These are phyloP conservation scores for Notothenia rossii DNA, from an alignment of 2,113 vertebrate genomes.

Conservation along the genomic window DNA sequence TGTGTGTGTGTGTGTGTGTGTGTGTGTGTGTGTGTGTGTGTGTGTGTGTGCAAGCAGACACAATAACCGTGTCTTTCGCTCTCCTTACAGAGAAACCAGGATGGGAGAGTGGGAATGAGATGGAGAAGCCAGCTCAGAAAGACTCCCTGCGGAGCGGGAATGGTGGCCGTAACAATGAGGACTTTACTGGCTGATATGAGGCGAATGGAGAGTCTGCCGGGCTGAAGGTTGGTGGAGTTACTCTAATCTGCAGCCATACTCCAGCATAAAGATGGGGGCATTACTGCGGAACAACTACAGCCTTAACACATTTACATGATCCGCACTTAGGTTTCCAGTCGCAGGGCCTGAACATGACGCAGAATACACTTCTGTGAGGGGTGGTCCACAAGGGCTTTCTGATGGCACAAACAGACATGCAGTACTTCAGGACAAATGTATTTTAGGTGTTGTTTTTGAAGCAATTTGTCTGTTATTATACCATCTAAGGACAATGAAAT, in stretches of 20 bases:
- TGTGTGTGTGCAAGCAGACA: slow-evolving; percentile 29
- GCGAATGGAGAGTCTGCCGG: slow-evolving; percentile 81
- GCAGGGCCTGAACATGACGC: slow-evolving; percentile 86
- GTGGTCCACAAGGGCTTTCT: slow-evolving; percentile 67
- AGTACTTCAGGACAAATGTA: not conserved
- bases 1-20: slow-evolving; percentile 30
- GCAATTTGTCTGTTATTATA: not conserved
- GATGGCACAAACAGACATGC: slow-evolving; percentile 23
- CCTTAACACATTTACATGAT: slow-evolving; percentile 90
- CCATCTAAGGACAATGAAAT: slow-evolving; percentile 1
- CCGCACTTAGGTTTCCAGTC: slow-evolving; percentile 87
- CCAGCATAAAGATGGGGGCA: slow-evolving; percentile 93
- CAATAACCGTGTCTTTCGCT: slow-evolving; percentile 67
- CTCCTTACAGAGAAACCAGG: slow-evolving; percentile 44
- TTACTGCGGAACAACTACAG: slow-evolving; percentile 88
- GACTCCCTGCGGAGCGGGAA: slow-evolving; percentile 72
- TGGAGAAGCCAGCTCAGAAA: slow-evolving; percentile 71
- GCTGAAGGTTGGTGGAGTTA: slow-evolving; percentile 79
- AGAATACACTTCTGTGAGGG: slow-evolving; percentile 86
- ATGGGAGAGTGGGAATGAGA: slow-evolving; percentile 64
- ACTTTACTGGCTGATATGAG: slow-evolving; percentile 79
- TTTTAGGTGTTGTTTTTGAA: slow-evolving; percentile 39
- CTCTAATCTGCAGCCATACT: slow-evolving; percentile 91
- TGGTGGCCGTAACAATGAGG: slow-evolving; percentile 68
- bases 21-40: slow-evolving; percentile 11